These are phyloP conservation scores for Epinephelus lanceolatus DNA, from an alignment of 2,113 vertebrate genomes.

Conservation along the genomic window DNA sequence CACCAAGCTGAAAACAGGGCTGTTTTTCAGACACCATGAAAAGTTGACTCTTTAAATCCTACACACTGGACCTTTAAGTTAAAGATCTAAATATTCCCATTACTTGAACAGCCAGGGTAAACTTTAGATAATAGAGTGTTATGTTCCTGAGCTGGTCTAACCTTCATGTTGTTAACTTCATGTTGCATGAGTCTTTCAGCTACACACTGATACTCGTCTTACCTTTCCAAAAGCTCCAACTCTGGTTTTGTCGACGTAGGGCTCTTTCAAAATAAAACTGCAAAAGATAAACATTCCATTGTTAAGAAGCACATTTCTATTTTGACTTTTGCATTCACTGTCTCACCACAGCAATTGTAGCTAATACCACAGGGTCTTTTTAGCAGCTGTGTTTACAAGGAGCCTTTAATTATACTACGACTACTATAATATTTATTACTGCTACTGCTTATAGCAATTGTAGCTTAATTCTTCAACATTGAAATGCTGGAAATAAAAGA, in stretches of 20 bases:
- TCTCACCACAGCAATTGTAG: background rate
- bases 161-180: no score
- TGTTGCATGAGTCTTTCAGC: background rate
- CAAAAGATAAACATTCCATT: constrained; percentile 37
- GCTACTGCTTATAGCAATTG: background rate
- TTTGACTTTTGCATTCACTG: background rate
- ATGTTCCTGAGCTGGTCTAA: background rate
- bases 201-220: constrained; percentile 35
- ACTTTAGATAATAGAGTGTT: background rate
- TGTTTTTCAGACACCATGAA: no score
- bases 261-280: constrained; percentile 89
- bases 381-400: background rate
- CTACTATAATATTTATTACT: background rate
- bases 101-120: background rate
- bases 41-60: no score
- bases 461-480: background rate
- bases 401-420: background rate
- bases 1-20: background rate
- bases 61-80: background rate
- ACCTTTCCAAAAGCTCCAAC: constrained; percentile 96
- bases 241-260: constrained; percentile 89
- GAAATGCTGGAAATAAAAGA: background rate
- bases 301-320: background rate
- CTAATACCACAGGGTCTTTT: background rate
- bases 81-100: background rate